Evolutionary conservation across 2,888 invertebrate species (phyloP), one percentile per base, ranked within the genome.

Genomic region (Orthosia cruda): DNA sequence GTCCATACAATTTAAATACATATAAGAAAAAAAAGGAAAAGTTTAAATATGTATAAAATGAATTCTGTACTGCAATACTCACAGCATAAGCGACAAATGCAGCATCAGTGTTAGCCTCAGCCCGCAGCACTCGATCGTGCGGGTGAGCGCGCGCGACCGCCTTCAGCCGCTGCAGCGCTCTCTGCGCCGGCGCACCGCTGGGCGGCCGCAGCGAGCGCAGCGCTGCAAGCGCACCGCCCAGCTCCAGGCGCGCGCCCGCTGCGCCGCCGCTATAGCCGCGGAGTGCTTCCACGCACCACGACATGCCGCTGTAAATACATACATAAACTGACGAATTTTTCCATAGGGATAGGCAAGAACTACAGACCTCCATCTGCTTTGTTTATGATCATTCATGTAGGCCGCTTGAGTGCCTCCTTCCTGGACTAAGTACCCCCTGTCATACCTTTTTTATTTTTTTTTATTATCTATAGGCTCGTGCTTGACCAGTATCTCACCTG

Each of bases 261-360:
- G 98, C 97, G n/a, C 99, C 83, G 99, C 97, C 92, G 97, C 97
- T 75, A n/a, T 99, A 99, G 63, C 98, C 98, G 92, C 99, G 99
- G 67, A 99, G 98, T 32, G 98, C 98, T 87, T 99, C 99, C 69
- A 99, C 98, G 94, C 99, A 99, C 99, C 99, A 99, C 85, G 94
- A 95, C 88, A 95, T 92, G 45, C 95, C 93, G 2, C 95, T 95
- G 72, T 15, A 3, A 49, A 40, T 40, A 40, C 40, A 40, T 40
- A 40, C 9, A 40, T 40, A 40, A 40, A 40, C 40, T 40, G 9
- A 40, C 1, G 40, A 32, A 32, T 61, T 23, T 13, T 18, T 4
- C 57, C 13, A 55, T 7, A 32, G 32, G 32, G 32, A 4, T 32
- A 32, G 4, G 32, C 32, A 23, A 32, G 7, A 7, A 32, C 32